A percentile compares a stretch with the other conserved stretches of the same genome.
Evolutionary conservation across 2,797 vertebrate genomes (phyloP).

Genomic region (Pantherophis alleghaniensis): DNA sequence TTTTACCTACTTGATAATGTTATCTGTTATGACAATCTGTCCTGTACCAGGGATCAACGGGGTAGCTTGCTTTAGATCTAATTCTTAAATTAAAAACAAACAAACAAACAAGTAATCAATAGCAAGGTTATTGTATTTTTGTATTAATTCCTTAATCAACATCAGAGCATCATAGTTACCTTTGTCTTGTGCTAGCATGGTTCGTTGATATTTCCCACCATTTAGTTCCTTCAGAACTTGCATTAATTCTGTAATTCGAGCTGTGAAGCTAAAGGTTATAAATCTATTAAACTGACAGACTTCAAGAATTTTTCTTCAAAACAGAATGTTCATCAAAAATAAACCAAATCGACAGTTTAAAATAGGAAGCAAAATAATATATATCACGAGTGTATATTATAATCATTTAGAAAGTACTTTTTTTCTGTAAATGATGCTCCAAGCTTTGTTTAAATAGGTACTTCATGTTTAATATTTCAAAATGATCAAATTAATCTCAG

Average conservation of each 20-base stretch:
- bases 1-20: constrained; percentile 89
- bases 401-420: not conserved
- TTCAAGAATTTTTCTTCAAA: not conserved
- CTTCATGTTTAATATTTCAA: not conserved
- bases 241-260: constrained; percentile 94
- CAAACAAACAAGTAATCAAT: constrained; percentile 51
- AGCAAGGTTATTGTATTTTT: not conserved
- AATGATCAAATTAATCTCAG: not conserved
- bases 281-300: constrained; percentile 11
- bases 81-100: constrained; percentile 64
- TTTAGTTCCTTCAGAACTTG: constrained; percentile 95
- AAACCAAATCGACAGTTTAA: constrained; percentile 1
- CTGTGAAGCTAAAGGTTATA: constrained; percentile 85
- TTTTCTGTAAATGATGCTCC: not conserved
- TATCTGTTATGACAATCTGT: constrained; percentile 84
- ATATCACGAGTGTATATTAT: not conserved
- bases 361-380: not conserved
- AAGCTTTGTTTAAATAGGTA: not conserved
- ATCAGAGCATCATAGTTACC: constrained; percentile 69
- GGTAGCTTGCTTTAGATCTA: constrained; percentile 67
- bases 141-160: not conserved
- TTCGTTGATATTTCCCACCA: constrained; percentile 91
- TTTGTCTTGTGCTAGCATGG: constrained; percentile 88
- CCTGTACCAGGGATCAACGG: constrained; percentile 87
- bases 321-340: not conserved